These are phyloP conservation scores for Pseudonaja textilis DNA, from an alignment of 2,113 vertebrate genomes.

Conservation along the genomic window DNA sequence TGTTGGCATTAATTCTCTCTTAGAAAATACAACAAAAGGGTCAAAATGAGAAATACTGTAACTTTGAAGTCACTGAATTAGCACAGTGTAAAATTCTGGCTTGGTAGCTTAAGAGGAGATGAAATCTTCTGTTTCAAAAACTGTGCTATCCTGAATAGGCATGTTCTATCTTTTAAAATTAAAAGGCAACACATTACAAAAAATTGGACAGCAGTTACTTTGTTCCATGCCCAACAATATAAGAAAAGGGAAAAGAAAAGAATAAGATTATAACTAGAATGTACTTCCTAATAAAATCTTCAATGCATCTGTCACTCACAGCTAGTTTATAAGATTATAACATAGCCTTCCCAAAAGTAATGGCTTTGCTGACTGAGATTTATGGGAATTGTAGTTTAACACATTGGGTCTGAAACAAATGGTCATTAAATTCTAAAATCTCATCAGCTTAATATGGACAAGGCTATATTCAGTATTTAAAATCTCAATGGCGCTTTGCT, in stretches of 20 bases:
- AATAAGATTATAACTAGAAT: not conserved
- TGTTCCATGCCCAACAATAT: not conserved
- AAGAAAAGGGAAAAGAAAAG: not conserved
- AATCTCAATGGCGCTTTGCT: not conserved
- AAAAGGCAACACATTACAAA: not conserved
- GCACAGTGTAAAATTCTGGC: not conserved
- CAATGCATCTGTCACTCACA: not conserved
- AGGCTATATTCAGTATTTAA: not conserved
- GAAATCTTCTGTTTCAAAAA: not conserved
- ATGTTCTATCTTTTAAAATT: conserved; percentile 1
- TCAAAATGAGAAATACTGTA: not conserved
- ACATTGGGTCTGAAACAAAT: not conserved
- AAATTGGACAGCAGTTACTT: not conserved
- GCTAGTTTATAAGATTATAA: not conserved
- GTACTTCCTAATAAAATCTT: not conserved
- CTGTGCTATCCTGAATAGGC: not conserved
- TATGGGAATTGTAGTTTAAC: not conserved
- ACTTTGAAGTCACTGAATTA: not conserved
- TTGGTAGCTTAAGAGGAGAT: not conserved
- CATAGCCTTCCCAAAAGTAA: not conserved
- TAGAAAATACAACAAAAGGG: not conserved
- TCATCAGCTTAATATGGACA: not conserved
- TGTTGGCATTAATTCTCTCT: not conserved
- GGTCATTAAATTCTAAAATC: not conserved
- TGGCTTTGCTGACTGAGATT: not conserved